Conservation (phyloP, 2,797 vertebrate genomes). For the Sebastes reedi region DNA sequence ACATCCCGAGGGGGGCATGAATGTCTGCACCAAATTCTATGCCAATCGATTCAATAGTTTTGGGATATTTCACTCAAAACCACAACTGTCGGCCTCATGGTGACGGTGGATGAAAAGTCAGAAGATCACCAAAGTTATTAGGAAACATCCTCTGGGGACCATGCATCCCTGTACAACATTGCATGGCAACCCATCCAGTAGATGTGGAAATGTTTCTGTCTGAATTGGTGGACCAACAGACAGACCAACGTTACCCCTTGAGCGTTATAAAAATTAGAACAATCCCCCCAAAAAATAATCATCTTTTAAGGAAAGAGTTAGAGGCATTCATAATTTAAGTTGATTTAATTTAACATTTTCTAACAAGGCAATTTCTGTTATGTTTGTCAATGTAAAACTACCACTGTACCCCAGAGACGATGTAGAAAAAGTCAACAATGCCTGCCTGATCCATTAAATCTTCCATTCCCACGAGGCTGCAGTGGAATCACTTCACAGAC, state of each 20-base stretch:
- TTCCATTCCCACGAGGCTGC: constrained; percentile 8
- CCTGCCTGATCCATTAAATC: constrained; percentile 14
- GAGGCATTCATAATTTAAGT: not conserved
- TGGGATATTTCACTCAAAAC: not conserved
- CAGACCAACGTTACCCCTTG: not conserved
- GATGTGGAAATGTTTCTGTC: not conserved
- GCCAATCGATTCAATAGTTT: not conserved
- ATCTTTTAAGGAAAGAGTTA: constrained; percentile 8
- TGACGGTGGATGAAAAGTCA: not conserved
- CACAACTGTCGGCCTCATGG: not conserved
- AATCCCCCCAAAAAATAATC: not conserved
- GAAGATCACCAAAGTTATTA: not conserved
- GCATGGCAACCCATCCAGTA: not conserved
- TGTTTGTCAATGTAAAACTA: constrained; percentile 13
- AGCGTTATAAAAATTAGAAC: not conserved
- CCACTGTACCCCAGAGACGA: not conserved
- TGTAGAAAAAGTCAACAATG: constrained; percentile 19
- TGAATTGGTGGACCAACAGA: not conserved
- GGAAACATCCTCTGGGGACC: not conserved
- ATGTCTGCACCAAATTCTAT: not conserved
- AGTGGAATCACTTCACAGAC: constrained; percentile 28
- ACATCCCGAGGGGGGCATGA: not conserved
- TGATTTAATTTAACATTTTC: not conserved
- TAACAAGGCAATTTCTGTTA: constrained; percentile 5
- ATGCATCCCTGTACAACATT: not conserved